These are phyloP conservation scores for Delichon dasypus DNA, from an alignment of 2,797 vertebrate species.

Conservation along the genomic window DNA sequence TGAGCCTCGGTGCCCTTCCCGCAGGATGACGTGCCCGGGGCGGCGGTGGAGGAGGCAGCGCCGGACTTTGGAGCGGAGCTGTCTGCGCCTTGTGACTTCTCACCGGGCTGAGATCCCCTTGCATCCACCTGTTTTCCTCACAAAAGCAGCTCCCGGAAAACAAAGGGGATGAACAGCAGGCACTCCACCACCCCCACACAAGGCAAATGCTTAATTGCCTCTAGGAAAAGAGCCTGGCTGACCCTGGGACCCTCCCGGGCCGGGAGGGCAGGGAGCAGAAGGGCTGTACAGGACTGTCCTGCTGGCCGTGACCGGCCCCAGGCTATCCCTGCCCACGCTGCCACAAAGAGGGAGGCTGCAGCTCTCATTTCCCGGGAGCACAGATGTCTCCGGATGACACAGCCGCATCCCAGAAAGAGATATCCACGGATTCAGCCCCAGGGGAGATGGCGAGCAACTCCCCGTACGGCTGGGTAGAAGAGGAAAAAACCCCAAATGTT, in stretches of 20 bases:
- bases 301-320: accelerated
- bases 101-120: not conserved
- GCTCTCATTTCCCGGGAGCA: not conserved
- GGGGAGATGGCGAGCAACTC: accelerated
- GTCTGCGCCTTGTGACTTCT: not conserved
- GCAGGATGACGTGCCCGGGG: not conserved
- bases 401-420: not conserved
- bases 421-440: accelerated
- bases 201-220: not conserved
- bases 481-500: not conserved
- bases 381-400: not conserved
- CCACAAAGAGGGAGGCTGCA: not conserved
- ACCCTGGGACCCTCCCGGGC: not conserved
- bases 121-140: not conserved
- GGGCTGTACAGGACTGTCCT: not conserved
- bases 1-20: not conserved
- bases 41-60: not conserved
- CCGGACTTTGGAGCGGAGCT: not conserved
- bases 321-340: not conserved
- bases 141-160: not conserved
- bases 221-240: not conserved
- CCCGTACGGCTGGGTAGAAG: not conserved
- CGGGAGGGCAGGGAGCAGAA: not conserved
- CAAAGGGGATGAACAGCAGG: slow-evolving; percentile 30
- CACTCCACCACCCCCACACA: not conserved